Base-by-base conservation (phyloP, 2,888 invertebrate genomes). In the Brachypalpus laphriformis region DNA sequence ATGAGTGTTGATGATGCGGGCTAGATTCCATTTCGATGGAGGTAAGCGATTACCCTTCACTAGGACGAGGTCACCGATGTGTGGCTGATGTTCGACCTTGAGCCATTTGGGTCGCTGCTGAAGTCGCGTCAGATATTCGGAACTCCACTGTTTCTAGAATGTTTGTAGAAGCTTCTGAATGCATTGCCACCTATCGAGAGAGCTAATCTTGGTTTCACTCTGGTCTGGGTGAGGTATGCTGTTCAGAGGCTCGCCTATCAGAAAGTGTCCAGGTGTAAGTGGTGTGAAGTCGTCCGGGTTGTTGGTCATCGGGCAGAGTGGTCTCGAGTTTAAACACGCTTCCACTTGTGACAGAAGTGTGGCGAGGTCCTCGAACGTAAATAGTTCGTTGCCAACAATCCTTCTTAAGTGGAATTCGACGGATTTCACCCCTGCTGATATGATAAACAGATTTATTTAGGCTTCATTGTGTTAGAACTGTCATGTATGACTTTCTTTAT, bases 51-150 rank as follows among this genome's bases (percentile, higher is more conserved):
- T 5, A 5, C 25, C 25, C 5, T 25, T 25, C 5, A 25, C 25
- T 1, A 63, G 28, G 8, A 63, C 45, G 2, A 63, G 45, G 16
- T 63, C 45, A 0, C 63, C 63, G 7, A 45, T 5, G 8, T 45
- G 8, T 6, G 45, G 63, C 28, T 28, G 31, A 8, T 31, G 3
- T 31, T 54, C 8, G 1, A 14, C 16, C 0, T 31, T 54, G 3
- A 16, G 31, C 45, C 45, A 63, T 37, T 57, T 63, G n/a, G 63
- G 47, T 3, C 45, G 45, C 7, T 18, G 45, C 6, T 45, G 61
- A 14, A 45, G 28, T 8, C 45, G 45, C 7, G 11, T 9, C 9
- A 18, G 31, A 20, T 63, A 63, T 9, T 63, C 63, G 4, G 45
- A 45, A 1, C 28, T 28, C 42, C 45, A 61, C 7, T 34, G 18